phyloP scores from a whole-genome alignment of 2,888 invertebrate species.

The Ornithoptera alexandrae region DNA sequence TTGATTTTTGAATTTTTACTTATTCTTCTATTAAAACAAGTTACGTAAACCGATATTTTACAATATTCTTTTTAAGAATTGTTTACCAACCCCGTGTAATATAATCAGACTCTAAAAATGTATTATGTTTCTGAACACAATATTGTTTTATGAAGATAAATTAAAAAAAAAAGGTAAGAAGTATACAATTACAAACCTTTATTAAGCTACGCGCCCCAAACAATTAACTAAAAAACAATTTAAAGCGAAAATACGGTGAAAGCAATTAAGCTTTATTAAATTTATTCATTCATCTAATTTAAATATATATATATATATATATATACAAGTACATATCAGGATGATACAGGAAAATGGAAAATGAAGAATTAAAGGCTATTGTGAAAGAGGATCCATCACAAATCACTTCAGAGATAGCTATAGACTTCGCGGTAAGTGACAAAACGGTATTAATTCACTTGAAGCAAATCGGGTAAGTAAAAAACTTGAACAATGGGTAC shows the following conservation, averaged over 20 bases:
- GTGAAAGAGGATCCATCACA: no score
- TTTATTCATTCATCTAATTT: background rate
- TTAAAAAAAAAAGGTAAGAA: background rate
- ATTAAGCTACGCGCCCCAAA: background rate
- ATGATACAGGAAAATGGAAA: no score
- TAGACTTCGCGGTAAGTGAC: no score
- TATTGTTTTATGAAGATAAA: background rate
- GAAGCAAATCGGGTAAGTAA: no score
- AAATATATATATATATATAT: no score
- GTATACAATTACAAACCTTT: slow-evolving; percentile 4
- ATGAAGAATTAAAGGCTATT: no score
- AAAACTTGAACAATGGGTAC: no score
- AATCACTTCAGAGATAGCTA: no score
- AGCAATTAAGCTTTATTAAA: slow-evolving; percentile 16
- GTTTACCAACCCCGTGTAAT: background rate
- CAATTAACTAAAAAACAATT: slow-evolving; percentile 19
- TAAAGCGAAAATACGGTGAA: slow-evolving; percentile 6
- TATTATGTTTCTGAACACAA: background rate
- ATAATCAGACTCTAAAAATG: background rate
- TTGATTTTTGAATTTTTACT: background rate
- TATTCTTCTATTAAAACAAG: background rate
- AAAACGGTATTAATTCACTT: no score
- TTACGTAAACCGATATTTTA: background rate
- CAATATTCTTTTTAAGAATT: background rate
- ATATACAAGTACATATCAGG: no score